Conservation (phyloP, 2,113 vertebrate genomes). For the Cephalopholis sonnerati region DNA sequence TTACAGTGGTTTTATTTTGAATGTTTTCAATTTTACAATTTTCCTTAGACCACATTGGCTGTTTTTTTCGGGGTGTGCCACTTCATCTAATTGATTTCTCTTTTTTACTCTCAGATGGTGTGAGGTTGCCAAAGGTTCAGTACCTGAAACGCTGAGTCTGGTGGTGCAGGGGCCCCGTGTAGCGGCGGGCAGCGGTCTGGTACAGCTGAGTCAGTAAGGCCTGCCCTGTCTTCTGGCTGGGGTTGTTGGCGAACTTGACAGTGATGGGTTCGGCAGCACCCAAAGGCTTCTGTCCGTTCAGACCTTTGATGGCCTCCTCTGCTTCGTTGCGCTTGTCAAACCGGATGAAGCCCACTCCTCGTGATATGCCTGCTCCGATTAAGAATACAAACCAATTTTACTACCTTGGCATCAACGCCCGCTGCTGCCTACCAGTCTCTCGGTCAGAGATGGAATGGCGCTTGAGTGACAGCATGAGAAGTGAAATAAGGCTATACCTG, state of each 20-base stretch:
- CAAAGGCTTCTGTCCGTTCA: conserved; percentile 96
- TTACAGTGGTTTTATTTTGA: conserved; percentile 10
- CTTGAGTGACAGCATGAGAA: conserved; percentile 1
- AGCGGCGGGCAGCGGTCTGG: conserved; percentile 93
- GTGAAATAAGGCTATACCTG: conserved; percentile 86
- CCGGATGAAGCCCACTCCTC: conserved; percentile 97
- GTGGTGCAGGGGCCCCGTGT: conserved; percentile 92
- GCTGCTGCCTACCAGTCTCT: not conserved
- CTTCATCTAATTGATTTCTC: conserved; percentile 6
- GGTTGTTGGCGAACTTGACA: conserved; percentile 98
- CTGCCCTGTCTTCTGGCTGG: conserved; percentile 96
- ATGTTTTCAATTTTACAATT: conserved; percentile 41
- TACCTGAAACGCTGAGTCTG: conserved; percentile 98
- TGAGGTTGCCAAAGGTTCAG: conserved; percentile 57
- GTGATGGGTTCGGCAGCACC: conserved; percentile 95
- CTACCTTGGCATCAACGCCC: conserved; percentile 57
- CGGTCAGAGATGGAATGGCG: not conserved
- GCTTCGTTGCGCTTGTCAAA: conserved; percentile 98
- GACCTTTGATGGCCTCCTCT: conserved; percentile 95
- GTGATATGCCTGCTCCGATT: conserved; percentile 89
- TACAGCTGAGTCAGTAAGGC: conserved; percentile 95
- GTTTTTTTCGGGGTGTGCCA: conserved; percentile 32
- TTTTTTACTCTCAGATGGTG: conserved; percentile 22
- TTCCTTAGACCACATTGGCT: conserved; percentile 38
- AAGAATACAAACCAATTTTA: conserved; percentile 70